Base-by-base conservation (phyloP, 2,888 invertebrate genomes). In the Hipparchia semele region DNA sequence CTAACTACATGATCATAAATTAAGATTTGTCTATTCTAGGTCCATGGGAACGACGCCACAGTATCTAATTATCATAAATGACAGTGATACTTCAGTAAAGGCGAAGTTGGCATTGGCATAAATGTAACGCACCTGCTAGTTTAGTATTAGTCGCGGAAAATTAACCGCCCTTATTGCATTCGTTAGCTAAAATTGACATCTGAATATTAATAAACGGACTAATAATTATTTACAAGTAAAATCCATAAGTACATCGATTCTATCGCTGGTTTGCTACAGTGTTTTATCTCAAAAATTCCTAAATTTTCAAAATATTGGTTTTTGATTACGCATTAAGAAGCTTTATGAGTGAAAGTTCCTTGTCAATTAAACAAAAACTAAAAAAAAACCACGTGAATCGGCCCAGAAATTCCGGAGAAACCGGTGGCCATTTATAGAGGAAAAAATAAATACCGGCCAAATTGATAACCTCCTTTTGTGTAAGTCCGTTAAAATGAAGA, bases 101-200 rank as follows among this genome's bases (percentile, higher is more conserved):
- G 68, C 54, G 68, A 68, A 45, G 71, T 65, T 53, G 58, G 61
- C 73, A 68, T 65, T 74, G 71, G 68, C 73, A 71, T 53, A 68
- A 65, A 74, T 68, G 12, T 46, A 61, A 71, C 64, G 68, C 71
- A 74, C 71, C 69, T 69, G 69, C 68, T 74, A 68, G 54, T 66
- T 65, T 74, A 68, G 54, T 66, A 65, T 74, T 58, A 68, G 49
- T 72, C 64, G 68, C 64, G 64, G 72, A 68, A 68, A 72, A 60
- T 60, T 13, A 71, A 67, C 53, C 69, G 53, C 7, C 60, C 69
- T 49, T 45, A 51, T 61, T 61, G 69, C 69, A 45, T 61, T 51
- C 53, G 51, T 39, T 58, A 9, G 51, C 45, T 69, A 53, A 69
- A 61, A 69, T 69, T 61, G 13, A 39, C 13, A 39, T 10, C 39